A percentile compares a stretch with the other conserved stretches of the same genome.
phyloP scores from a whole-genome alignment of 1,140 invertebrate species.

The Cherax destructor region DNA sequence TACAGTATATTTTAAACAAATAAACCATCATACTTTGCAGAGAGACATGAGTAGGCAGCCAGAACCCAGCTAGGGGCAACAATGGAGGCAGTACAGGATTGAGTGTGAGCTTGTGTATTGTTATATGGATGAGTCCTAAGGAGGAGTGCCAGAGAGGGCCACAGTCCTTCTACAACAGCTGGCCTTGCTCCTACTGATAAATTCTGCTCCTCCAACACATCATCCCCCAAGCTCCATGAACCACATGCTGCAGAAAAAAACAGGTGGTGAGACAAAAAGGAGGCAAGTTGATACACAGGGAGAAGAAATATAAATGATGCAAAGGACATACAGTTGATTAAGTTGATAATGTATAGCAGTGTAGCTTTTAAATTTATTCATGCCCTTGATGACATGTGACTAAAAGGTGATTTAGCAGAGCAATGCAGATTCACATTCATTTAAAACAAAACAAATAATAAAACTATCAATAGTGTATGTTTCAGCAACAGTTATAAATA shows the following conservation, averaged over 20 bases:
- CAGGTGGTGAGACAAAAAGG: neutral
- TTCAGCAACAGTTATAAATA: too few species aligned
- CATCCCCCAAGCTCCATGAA: constrained; percentile 25
- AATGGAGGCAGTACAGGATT: constrained; percentile 53
- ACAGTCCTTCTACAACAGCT: constrained; percentile 9
- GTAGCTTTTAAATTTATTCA: too few species aligned
- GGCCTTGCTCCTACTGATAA: neutral
- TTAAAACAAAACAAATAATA: too few species aligned
- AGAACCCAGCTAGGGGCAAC: constrained; percentile 53
- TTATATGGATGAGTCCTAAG: constrained; percentile 20
- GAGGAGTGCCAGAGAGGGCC: constrained; percentile 50
- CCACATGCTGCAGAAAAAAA: constrained; percentile 12
- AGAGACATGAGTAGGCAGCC: constrained; percentile 54
- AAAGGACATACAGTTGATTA: too few species aligned
- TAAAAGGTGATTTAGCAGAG: too few species aligned
- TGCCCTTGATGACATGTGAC: too few species aligned
- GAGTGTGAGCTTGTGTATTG: constrained; percentile 18
- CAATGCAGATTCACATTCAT: too few species aligned
- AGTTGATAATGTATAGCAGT: too few species aligned
- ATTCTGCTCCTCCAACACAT: neutral
- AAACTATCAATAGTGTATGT: too few species aligned
- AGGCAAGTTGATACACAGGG: neutral
- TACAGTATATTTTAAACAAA: neutral
- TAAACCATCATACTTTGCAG: constrained; percentile 25
- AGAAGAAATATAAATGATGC: too few species aligned